Evolutionary conservation across 1,140 invertebrate genomes (phyloP), one percentile per base, ranked within the genome.

Genomic region (Wasmannia auropunctata): DNA sequence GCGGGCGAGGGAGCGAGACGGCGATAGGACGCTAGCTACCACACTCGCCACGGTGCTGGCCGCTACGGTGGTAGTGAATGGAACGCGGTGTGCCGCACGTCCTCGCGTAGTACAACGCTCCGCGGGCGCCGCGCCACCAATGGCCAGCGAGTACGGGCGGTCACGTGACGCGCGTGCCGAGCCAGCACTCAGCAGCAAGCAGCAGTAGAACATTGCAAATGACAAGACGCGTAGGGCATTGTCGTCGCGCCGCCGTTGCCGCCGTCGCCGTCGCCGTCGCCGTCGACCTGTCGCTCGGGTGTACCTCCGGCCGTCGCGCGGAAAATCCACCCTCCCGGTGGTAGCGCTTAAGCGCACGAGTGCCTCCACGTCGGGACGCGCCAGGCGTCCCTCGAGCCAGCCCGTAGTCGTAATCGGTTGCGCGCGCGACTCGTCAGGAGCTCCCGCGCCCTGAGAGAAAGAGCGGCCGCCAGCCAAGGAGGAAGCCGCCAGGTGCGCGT

Each of bases 181-280:
- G 86, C 88, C 88, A 83, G 67, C 77, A n/a, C n/a, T n/a, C n/a
- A n/a, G n/a, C n/a, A n/a, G n/a, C n/a, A n/a, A n/a, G n/a, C n/a
- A n/a, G n/a, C 77, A 90, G 89, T 85, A 92, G 91, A 92, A 92
- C 92, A 90, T 92, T 91, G 92, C 89, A 92, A 93, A 92, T 92
- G 92, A 93, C 92, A 93, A 93, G 92, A 92, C 91, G 92, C 92
- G 88, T 92, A 91, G 91, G 88, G 90, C 91, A 92, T 93, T 91
- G 91, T 90, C 86, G 91, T 91, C 90, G 87, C 88, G 79, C 88
- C 87, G 89, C 85, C 88, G 88, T 69, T 60, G 74, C 72, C 58
- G 81, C 37, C 19, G 40, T 25, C 31, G 69, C 16, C 54, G 88
- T 49, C 70, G 51, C 31, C 31, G 80, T 54, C 60, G 84, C 46